These are phyloP conservation scores for Montipora efflorescens DNA, from an alignment of 64 coral and sea anemone genomes.

Conservation along the genomic window DNA sequence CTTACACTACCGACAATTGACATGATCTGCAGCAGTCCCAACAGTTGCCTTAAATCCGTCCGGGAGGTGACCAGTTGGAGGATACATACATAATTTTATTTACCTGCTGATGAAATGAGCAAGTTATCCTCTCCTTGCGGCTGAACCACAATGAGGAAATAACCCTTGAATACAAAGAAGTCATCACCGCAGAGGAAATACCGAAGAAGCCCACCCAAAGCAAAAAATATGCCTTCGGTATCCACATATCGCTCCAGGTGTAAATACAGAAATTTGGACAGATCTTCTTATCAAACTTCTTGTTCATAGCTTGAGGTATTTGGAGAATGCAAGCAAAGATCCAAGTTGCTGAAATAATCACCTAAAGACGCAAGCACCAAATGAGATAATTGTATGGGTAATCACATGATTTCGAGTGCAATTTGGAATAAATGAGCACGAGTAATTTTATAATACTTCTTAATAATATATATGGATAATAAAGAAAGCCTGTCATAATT, in stretches of 20 bases:
- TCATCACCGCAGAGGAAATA: background rate
- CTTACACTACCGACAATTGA: no score
- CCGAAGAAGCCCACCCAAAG: no score
- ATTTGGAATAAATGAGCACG: no score
- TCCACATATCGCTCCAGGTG: background rate
- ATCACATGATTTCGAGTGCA: background rate
- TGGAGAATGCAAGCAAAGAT: background rate
- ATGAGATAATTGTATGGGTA: background rate
- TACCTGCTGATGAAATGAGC: background rate
- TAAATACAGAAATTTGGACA: background rate
- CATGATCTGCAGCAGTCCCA: no score
- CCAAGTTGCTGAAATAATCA: background rate
- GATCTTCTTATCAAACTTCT: background rate
- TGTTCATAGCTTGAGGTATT: background rate
- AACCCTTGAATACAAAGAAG: background rate
- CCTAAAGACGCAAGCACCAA: background rate
- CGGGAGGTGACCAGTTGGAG: no score
- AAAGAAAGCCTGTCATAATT: no score
- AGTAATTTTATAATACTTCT: background rate
- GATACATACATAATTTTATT: background rate
- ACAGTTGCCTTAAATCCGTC: no score
- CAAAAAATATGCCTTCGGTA: background rate
- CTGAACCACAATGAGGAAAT: conserved; percentile 5
- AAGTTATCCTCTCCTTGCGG: background rate
- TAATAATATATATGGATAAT: background rate